Base-by-base conservation (phyloP, 2,888 invertebrate genomes). In the Eupithecia insigniata region DNA sequence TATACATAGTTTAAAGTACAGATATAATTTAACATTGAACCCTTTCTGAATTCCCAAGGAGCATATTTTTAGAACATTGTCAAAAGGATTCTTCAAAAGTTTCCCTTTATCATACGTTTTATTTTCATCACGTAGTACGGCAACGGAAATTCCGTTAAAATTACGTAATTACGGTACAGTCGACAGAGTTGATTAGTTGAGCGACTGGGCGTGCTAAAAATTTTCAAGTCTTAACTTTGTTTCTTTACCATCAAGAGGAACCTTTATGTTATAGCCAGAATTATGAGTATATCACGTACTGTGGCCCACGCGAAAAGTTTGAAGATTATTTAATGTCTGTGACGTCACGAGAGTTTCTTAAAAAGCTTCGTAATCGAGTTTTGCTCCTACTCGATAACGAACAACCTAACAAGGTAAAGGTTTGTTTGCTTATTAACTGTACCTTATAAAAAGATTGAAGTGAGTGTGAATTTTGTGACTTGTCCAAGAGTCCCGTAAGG, bases 151-250 rank as follows among this genome's bases (percentile, higher is more conserved):
- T 64, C 26, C 64, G 36, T 64, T 64, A 64, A 64, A 64, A 64
- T 64, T 64, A 39, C 36, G 64, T 64, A 64, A 64, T 64, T 64
- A 64, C 34, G 34, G 36, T 36, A 64, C 64, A 64, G 64, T 62
- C 34, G 32, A 16, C n/a, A 55, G 61, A 32, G 61, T 22, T 62
- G 61, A 62, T 62, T 30, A 62, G 61, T n/a, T 62, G 61, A 34
- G 34, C 22, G 61, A 62, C 34, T 2, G 32, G 12, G 61, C 61
- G 61, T 62, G 61, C n/a, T 62, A 32, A 32, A 62, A 62, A 22
- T 34, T 62, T n/a, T 34, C n/a, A 62, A 60, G 60, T 30, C 2
- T 30, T 16, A 30, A 60, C 60, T 60, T 8, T 60, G 16, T 60
- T 30, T 55, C 26, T 51, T 55, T 4, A 55, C 55, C 22, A 51